Evolutionary conservation across 2,888 invertebrate species (phyloP).

Genomic region (Xestia xanthographa): DNA sequence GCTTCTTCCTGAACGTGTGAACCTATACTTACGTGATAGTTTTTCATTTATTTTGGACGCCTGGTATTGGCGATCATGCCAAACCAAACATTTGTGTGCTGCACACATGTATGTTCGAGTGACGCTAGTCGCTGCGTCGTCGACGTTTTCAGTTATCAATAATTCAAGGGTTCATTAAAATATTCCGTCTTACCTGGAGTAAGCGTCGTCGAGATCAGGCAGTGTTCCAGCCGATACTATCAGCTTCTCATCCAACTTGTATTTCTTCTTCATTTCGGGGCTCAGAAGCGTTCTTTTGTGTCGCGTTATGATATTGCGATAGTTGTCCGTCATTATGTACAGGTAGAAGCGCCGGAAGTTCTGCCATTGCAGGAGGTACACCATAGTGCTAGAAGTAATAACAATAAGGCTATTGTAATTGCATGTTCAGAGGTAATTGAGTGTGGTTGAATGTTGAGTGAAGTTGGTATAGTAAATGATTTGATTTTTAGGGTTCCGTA

Average conservation of each 20-base stretch:
- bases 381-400: slow-evolving; percentile 92
- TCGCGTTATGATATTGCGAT: slow-evolving; percentile 96
- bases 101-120: not conserved
- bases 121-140: not conserved
- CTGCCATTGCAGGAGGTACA: slow-evolving; percentile 96
- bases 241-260: slow-evolving; percentile 94
- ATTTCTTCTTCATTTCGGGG: slow-evolving; percentile 93
- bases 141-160: not conserved
- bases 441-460: not conserved
- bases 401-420: slow-evolving; percentile 17
- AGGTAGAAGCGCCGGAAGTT: slow-evolving; percentile 97
- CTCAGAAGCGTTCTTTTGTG: slow-evolving; percentile 95
- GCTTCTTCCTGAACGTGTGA: not conserved
- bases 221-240: slow-evolving; percentile 97
- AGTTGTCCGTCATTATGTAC: slow-evolving; percentile 98
- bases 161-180: not conserved
- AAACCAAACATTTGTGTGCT: not conserved
- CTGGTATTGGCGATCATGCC: not conserved
- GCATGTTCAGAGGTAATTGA: not conserved
- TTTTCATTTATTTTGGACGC: not conserved
- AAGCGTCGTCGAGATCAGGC: slow-evolving; percentile 97
- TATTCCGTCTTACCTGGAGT: slow-evolving; percentile 91
- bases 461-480: no score
- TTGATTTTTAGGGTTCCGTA: no score
- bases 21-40: not conserved